phyloP scores from a whole-genome alignment of 1,140 invertebrate genomes.

The Procambarus clarkii region DNA sequence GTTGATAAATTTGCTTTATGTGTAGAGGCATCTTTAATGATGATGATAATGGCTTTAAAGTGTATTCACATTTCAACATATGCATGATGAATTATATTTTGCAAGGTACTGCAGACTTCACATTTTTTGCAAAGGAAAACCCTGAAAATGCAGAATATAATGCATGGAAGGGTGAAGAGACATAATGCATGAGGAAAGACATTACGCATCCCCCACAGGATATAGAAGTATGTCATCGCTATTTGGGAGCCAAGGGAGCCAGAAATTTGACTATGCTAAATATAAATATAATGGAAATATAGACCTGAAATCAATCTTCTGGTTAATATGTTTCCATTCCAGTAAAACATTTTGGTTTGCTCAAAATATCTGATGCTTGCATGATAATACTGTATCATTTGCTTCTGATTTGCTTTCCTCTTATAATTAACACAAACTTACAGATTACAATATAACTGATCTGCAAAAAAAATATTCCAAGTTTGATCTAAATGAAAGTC shows the following conservation, averaged over 20 bases:
- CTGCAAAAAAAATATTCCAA: neutral
- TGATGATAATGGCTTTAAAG: neutral
- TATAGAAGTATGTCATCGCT: neutral
- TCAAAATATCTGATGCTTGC: neutral
- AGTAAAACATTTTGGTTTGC: neutral
- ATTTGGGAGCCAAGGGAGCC: neutral
- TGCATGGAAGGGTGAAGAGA: slow-evolving; percentile 8
- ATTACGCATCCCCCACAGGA: neutral
- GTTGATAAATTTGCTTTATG: slow-evolving; percentile 1
- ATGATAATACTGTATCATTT: neutral
- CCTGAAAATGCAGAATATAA: neutral
- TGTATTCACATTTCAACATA: slow-evolving; percentile 9
- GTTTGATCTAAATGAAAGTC: neutral
- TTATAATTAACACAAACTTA: neutral
- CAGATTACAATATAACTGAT: neutral
- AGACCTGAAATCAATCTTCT: neutral
- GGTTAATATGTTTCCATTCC: neutral
- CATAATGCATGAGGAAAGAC: neutral
- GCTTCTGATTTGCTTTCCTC: neutral
- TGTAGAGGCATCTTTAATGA: neutral
- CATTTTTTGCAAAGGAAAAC: neutral
- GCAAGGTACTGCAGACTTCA: slow-evolving; percentile 18
- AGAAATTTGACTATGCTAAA: neutral
- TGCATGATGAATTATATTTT: slow-evolving; percentile 20
- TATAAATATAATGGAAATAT: neutral